Conservation (phyloP, 2,797 vertebrate species). For the Garrulus glandarius region DNA sequence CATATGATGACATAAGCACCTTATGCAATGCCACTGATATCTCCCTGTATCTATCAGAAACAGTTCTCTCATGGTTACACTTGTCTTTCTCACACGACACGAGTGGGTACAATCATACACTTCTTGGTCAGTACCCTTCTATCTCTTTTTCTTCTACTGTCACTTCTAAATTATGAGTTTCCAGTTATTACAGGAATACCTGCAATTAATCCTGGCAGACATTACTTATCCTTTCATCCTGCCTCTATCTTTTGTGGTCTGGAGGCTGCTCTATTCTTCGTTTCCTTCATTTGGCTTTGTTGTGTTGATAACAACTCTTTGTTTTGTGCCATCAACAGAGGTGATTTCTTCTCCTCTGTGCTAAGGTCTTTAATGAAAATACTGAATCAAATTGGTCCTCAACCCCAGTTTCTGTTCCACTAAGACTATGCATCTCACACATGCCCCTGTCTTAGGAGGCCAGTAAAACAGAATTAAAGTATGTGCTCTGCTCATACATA, state of each 20-base stretch:
- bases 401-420: background rate
- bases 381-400: background rate
- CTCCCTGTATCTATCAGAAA: background rate
- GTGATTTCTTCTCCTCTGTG: background rate
- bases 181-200: constrained; percentile 1
- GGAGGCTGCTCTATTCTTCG: background rate
- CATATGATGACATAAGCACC: background rate
- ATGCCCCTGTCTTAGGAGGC: background rate
- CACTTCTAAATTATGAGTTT: constrained; percentile 26
- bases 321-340: background rate
- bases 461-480: background rate
- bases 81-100: background rate
- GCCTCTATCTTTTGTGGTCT: background rate
- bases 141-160: constrained; percentile 32
- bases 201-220: constrained; percentile 27
- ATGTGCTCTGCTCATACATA: background rate
- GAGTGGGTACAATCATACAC: background rate
- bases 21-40: background rate
- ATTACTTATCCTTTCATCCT: constrained; percentile 35
- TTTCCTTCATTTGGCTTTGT: background rate
- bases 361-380: background rate
- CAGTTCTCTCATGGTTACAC: background rate
- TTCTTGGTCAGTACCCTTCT: background rate
- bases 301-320: background rate
- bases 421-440: background rate